Percentiles rank a stretch among this genome's conserved stretches.
Evolutionary conservation across 2,113 vertebrate genomes (phyloP).

Genomic region (Anguilla rostrata): DNA sequence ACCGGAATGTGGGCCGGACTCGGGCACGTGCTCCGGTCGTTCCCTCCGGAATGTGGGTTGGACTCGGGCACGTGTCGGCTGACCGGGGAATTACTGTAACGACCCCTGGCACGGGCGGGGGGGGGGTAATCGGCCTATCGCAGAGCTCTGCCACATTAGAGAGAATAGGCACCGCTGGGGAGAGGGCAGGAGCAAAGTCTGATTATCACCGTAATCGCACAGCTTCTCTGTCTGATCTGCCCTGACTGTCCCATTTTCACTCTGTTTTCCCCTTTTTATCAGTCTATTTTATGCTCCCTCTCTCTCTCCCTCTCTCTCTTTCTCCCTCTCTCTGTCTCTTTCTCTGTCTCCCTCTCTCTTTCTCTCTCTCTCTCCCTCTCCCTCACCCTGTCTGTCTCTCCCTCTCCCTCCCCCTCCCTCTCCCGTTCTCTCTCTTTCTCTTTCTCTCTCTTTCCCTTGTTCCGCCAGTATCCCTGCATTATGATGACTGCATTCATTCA

Average conservation of each 20-base stretch:
- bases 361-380: no score
- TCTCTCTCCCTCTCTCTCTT: background rate
- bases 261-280: no score
- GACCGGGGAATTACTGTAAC: background rate
- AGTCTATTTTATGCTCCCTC: background rate
- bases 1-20: no score
- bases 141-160: background rate
- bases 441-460: background rate
- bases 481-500: background rate
- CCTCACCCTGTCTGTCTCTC: no score
- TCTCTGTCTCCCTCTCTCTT: background rate
- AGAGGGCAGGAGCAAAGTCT: background rate
- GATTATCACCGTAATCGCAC: slow-evolving; percentile 1
- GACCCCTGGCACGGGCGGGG: background rate
- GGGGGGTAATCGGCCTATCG: background rate
- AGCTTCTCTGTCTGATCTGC: background rate
- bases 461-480: background rate
- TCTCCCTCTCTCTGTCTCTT: background rate
- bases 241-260: background rate
- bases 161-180: background rate
- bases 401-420: background rate
- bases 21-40: no score
- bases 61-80: background rate
- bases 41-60: no score
- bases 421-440: background rate